Base-by-base conservation (phyloP, 2,797 vertebrate species). In the Orientallactaga sibirica region DNA sequence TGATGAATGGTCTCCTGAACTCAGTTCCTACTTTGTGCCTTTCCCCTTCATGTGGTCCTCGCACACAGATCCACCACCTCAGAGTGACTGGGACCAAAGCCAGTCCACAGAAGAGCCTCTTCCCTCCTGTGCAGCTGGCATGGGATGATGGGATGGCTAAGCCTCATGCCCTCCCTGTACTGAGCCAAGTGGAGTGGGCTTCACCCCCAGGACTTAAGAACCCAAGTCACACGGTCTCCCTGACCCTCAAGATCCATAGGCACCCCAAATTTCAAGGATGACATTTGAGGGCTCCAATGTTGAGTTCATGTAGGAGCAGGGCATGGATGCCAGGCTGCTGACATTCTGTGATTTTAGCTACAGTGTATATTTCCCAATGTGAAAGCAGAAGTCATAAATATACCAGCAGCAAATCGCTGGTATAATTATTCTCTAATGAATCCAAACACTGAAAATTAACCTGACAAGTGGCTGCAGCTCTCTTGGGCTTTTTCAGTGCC, bases 401-500 rank as follows among this genome's bases (percentile, higher is more conserved):
- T 79, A 75, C 91, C 81, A 87, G 68, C 79, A 90, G 15, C 77
- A 89, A 97, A 83, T 97, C 83, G 27, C 75, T 97, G 96, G 76
- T 64, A 92, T 88, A 96, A 96, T 98, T 97, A 95, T 43, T 81
- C 33, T 71, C 24, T 37, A 91, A 92, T 92, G 78, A 96, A 97
- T 93, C 75, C 88, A 96, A 95, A 93, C 58, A 8, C 52, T 68
- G 66, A 61, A 86, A 82, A 93, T 95, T 91, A 93, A 95, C 96
- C 85, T 33, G 41, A 55, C 64, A 86, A 9, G 62, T 74, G 64
- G 29, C 55, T 88, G n/a, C 37, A 79, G 77, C 74, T 94, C 96
- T 78, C 3, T 64, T 67, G 94, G 94, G 66, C 52, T 62, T 73
- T 70, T 89, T n/a, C 87, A 18, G 64, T 1, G 37, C 66, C 87